Base-by-base conservation (phyloP, 2,797 vertebrate species). In the Parauchenoglanis punctatus region DNA sequence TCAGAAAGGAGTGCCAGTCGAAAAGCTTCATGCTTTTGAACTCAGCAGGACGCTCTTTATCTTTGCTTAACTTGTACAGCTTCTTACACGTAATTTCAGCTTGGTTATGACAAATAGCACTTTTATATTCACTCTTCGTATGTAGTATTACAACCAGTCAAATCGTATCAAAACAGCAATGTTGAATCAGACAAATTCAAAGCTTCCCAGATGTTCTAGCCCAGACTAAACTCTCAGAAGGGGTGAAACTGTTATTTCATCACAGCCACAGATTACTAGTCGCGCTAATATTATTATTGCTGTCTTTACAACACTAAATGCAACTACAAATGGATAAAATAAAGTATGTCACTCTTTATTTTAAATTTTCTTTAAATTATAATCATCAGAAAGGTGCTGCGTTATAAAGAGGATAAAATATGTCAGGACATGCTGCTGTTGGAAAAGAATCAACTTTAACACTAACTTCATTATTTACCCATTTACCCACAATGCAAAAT, bases 1-100 rank as follows among this genome's bases (percentile, higher is more conserved):
- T 83, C 25, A 49, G 68, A 58, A 58, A 73, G 17, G 80, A 77
- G 85, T 88, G 86, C 90, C 90, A 86, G 52, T 91, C 28, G 80
- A 63, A 81, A 88, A 76, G 81, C 40, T 87, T 89, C 58, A 59
- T 58, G 80, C 85, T 67, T 82, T 85, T 91, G 77, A 90, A 86
- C 87, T 85, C 72, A 31, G 80, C 84, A 40, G 25, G 83, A 78
- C 3, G 78, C 54, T 72, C 44, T 72, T 81, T 83, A 65, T 58
- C 61, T 68, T 17, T 17, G 75, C 10, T 78, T 54, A 63, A 56
- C 28, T 31, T 46, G 85, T 90, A 87, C 88, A 90, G 87, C 72
- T 28, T 49, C 63, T 87, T 83, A 65, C 35, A 80, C 44, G 61
- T 68, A 87, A 75, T 61, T 68, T 85, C 58, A 59, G 87, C 54